phyloP scores from a whole-genome alignment of 2,113 vertebrate species.

The Ornithorhynchus anatinus region DNA sequence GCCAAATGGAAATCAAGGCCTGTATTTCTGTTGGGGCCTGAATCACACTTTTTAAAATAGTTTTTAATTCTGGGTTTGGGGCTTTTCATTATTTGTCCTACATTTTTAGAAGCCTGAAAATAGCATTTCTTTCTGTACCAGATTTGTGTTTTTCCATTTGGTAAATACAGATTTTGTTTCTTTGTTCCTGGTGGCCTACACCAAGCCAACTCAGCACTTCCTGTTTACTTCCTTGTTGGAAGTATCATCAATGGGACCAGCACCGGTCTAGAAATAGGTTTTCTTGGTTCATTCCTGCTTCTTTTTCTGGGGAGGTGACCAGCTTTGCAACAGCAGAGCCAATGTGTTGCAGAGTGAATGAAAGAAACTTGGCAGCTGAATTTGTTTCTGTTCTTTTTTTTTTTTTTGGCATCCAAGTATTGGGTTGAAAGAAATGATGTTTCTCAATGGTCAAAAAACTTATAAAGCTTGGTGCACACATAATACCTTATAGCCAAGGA shows the following conservation, averaged over 20 bases:
- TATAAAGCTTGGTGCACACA: background rate
- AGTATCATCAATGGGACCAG: conserved; percentile 14
- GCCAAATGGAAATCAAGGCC: conserved; percentile 16
- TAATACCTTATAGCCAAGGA: background rate
- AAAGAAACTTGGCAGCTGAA: background rate
- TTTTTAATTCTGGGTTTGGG: conserved; percentile 61
- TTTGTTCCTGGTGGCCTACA: conserved; percentile 34
- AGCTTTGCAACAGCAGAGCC: background rate
- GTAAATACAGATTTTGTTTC: conserved; percentile 63
- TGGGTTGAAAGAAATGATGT: background rate
- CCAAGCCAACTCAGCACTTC: conserved; percentile 59
- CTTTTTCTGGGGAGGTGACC: background rate
- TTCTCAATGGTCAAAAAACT: background rate
- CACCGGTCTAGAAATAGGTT: conserved; percentile 43
- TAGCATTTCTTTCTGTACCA: conserved; percentile 60
- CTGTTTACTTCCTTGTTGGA: conserved; percentile 59
- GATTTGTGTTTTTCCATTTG: conserved; percentile 62
- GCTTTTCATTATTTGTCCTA: conserved; percentile 54
- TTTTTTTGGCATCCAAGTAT: background rate
- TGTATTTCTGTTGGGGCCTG: conserved; percentile 12
- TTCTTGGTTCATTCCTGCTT: conserved; percentile 12
- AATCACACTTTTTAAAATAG: conserved; percentile 55
- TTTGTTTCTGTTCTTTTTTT: background rate
- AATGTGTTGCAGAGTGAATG: background rate
- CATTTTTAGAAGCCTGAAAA: conserved; percentile 68